phyloP scores from a whole-genome alignment of 1,140 invertebrate genomes.

The Penaeus chinensis region DNA sequence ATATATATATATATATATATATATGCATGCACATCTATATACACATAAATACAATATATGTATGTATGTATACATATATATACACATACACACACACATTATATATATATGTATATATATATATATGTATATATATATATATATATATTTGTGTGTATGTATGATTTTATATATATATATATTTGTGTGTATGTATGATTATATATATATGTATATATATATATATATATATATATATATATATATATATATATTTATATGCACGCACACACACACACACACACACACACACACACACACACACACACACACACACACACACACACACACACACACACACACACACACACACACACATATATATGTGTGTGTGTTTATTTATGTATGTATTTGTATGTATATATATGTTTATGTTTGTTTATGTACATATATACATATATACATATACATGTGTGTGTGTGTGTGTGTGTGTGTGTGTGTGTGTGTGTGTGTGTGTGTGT shows the following conservation, averaged over 20 bases:
- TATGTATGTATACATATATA: too few species aligned
- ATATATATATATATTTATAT: conserved; percentile 21
- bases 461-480: too few species aligned
- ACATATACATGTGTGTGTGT: too few species aligned
- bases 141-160: too few species aligned
- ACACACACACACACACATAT: not conserved
- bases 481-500: too few species aligned
- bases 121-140: too few species aligned
- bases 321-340: not conserved
- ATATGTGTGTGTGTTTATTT: not conserved
- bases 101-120: too few species aligned
- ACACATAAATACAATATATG: too few species aligned
- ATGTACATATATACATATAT: not conserved
- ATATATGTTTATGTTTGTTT: conserved; percentile 26
- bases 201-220: conserved; percentile 15
- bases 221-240: conserved; percentile 37
- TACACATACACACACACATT: too few species aligned
- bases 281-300: not conserved
- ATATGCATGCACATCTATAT: too few species aligned
- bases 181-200: not conserved
- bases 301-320: not conserved
- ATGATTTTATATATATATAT: too few species aligned
- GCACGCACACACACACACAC: not conserved
- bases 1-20: too few species aligned
- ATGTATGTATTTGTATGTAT: conserved; percentile 22